phyloP scores from a whole-genome alignment of 1,140 invertebrate genomes.

The Neuroterus valhalla region DNA sequence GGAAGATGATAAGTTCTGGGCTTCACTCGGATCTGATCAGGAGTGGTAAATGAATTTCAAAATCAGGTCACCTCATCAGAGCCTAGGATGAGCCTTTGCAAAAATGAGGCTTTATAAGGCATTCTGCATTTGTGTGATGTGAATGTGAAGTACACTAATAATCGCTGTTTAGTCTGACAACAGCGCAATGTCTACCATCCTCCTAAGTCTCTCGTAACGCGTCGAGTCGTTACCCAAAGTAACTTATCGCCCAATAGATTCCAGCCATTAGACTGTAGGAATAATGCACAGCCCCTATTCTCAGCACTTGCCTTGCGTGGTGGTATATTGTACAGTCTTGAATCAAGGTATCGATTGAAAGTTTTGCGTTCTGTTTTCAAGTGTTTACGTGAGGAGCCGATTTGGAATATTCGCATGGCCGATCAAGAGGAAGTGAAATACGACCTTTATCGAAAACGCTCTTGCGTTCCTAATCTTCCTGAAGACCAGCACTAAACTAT shows the following conservation, averaged over 20 bases:
- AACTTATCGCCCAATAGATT: conserved; percentile 70
- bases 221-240: conserved; percentile 41
- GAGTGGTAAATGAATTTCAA: too few species aligned
- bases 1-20: too few species aligned
- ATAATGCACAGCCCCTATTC: conserved; percentile 58
- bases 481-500: conserved; percentile 6
- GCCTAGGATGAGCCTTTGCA: too few species aligned
- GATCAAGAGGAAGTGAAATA: conserved; percentile 36
- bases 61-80: too few species aligned
- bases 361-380: conserved; percentile 40
- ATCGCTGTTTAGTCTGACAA: neutral
- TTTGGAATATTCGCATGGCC: conserved; percentile 34
- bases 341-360: conserved; percentile 44
- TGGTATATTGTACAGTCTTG: conserved; percentile 34
- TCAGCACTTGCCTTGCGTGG: conserved; percentile 10
- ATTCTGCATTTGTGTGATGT: too few species aligned
- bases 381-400: conserved; percentile 41
- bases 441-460: conserved; percentile 5
- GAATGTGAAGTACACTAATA: neutral
- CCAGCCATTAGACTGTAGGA: conserved; percentile 65
- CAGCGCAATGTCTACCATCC: neutral
- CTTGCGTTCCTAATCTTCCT: conserved; percentile 26
- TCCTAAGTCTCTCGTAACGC: conserved; percentile 12
- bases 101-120: too few species aligned
- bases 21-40: too few species aligned